phyloP scores from a whole-genome alignment of 2,113 vertebrate genomes.

The Phyllopteryx taeniolatus region DNA sequence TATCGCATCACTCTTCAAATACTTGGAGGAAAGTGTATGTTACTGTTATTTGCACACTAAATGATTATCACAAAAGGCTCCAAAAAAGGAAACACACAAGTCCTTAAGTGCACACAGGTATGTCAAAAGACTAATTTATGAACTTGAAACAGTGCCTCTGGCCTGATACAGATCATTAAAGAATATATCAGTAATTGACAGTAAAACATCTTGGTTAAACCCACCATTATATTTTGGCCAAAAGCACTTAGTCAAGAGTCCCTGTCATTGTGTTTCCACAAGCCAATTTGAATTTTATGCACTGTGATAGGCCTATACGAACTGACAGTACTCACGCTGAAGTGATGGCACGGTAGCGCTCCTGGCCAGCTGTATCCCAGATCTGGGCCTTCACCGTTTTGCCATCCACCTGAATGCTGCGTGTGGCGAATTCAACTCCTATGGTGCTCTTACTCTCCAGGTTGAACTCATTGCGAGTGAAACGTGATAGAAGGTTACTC shows the following conservation, averaged over 20 bases:
- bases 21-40: too few species aligned
- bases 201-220: background rate
- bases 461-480: conserved; percentile 75
- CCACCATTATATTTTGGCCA: background rate
- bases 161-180: background rate
- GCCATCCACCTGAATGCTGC: conserved; percentile 75
- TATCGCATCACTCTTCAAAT: too few species aligned
- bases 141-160: too few species aligned
- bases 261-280: background rate
- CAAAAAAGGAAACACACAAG: too few species aligned
- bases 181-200: background rate
- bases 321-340: conserved; percentile 82
- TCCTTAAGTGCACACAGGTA: too few species aligned
- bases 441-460: conserved; percentile 76
- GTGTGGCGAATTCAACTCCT: conserved; percentile 71
- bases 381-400: conserved; percentile 96
- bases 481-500: conserved; percentile 73
- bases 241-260: background rate
- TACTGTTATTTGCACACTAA: too few species aligned
- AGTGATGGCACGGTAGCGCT: conserved; percentile 91
- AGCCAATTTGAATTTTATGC: background rate
- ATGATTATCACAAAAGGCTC: too few species aligned
- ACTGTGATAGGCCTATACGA: background rate
- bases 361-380: conserved; percentile 93
- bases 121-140: too few species aligned